Base-by-base conservation (phyloP, 2,888 invertebrate species). In the Machimus atricapillus region DNA sequence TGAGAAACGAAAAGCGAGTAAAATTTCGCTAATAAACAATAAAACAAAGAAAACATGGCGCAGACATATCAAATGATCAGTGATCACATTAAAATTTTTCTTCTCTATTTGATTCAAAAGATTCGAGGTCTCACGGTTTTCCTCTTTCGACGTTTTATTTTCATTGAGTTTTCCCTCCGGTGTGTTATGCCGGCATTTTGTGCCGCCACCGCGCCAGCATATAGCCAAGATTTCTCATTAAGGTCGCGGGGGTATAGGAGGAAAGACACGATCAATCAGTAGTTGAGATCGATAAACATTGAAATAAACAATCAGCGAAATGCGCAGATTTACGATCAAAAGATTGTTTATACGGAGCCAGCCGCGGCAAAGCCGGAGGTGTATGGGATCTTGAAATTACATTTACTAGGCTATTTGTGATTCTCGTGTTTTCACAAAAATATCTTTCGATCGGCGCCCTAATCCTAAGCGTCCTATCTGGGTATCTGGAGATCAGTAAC, bases 251-350 rank as follows among this genome's bases (percentile, higher is more conserved):
- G 52, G 66, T 23, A 83, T 37, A 83, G 19, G 83, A 83, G 40
- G 83, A 83, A 83, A 83, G 83, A 83, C 83, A 83, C 83, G 83
- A 83, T 83, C 83, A 83, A 83, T 83, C 83, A 83, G 83, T 83
- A 83, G 37, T 73, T 58, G 73, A 27, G 37, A 83, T 83, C 83
- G 73, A 83, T 83, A 83, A 83, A 58, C 83, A 83, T 83, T 83
- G 83, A 83, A 83, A 83, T 83, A 83, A 83, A 83, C 83, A 66
- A 83, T 83, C 83, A 83, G 83, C 43, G 73, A 83, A 83, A 83
- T 83, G 37, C 19, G 37, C 83, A 83, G 83, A 83, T 83, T 83
- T 83, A 83, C 66, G 83, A 83, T 23, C 66, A 27, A 40, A 46
- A 83, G 58, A 83, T 66, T 37, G 40, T 66, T 73, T 73, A 73